A percentile compares a stretch with the other conserved stretches of the same genome.
Conservation (phyloP, 2,888 invertebrate genomes). For the Melanostoma mellinum region DNA sequence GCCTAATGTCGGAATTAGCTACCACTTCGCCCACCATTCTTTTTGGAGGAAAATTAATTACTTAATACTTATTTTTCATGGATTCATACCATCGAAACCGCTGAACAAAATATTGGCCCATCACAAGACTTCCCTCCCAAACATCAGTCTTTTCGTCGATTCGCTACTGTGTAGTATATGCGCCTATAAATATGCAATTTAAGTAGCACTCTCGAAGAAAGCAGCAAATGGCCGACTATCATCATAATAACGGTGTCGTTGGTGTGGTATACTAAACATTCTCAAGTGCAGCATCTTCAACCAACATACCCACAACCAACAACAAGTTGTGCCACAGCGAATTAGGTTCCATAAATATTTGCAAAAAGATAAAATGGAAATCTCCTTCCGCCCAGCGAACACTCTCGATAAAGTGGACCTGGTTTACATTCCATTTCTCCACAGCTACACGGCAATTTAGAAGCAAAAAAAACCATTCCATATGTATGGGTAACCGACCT, state of each 20-base stretch:
- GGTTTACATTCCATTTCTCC: slow-evolving; percentile 56
- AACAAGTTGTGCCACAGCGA: slow-evolving; percentile 49
- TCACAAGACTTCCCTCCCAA: not conserved
- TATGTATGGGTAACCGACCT: slow-evolving; percentile 63
- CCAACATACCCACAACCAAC: not conserved
- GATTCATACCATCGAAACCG: slow-evolving; percentile 1
- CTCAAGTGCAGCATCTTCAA: slow-evolving; percentile 50
- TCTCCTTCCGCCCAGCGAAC: not conserved
- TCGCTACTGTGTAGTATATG: not conserved
- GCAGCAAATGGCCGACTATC: slow-evolving; percentile 27
- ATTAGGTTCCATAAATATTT: slow-evolving; percentile 71
- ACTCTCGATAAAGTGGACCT: slow-evolving; percentile 61
- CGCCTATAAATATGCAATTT: slow-evolving; percentile 26
- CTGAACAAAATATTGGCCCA: slow-evolving; percentile 45
- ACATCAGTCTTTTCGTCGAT: no score
- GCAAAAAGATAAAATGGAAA: slow-evolving; percentile 55
- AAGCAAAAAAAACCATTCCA: slow-evolving; percentile 26
- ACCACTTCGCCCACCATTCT: no score
- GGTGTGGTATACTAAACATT: slow-evolving; percentile 43
- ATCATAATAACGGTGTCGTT: slow-evolving; percentile 41
- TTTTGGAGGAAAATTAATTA: no score
- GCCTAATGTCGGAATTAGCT: no score
- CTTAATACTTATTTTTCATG: no score
- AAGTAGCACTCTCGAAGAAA: not conserved
- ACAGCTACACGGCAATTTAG: not conserved